Conservation (phyloP, 2,113 vertebrate genomes). For the Spermophilus dauricus region DNA sequence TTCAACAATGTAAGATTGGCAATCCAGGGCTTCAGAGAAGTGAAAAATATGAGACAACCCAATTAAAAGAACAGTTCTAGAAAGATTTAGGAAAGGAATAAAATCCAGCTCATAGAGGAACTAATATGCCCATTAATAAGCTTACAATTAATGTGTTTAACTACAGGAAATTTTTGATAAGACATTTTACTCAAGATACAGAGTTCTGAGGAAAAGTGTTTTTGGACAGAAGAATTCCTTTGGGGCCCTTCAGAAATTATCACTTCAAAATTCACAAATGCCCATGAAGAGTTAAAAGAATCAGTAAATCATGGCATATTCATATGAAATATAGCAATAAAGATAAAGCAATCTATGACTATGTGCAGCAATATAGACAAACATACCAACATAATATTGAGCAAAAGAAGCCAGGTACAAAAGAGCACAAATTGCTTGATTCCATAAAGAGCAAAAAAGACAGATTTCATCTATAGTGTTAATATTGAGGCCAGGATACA, state of each 20-base stretch:
- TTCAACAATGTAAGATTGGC: neutral
- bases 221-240: neutral
- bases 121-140: neutral
- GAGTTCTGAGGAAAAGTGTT: neutral
- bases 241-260: neutral
- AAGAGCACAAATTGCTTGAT: neutral
- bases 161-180: neutral
- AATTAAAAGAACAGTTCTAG: neutral
- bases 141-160: neutral
- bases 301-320: neutral
- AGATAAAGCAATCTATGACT: neutral
- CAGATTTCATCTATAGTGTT: neutral
- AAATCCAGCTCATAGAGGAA: neutral
- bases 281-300: neutral
- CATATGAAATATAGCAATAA: neutral
- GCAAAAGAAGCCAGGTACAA: neutral
- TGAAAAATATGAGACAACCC: neutral
- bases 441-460: neutral
- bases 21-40: neutral
- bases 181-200: neutral
- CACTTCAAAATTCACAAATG: conserved; percentile 3
- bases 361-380: neutral
- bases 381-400: neutral
- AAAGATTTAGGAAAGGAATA: neutral
- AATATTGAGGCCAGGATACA: neutral